Evolutionary conservation across 2,797 vertebrate genomes (phyloP), one percentile per base, ranked within the genome.

Genomic region (Threskiornis aethiopicus): DNA sequence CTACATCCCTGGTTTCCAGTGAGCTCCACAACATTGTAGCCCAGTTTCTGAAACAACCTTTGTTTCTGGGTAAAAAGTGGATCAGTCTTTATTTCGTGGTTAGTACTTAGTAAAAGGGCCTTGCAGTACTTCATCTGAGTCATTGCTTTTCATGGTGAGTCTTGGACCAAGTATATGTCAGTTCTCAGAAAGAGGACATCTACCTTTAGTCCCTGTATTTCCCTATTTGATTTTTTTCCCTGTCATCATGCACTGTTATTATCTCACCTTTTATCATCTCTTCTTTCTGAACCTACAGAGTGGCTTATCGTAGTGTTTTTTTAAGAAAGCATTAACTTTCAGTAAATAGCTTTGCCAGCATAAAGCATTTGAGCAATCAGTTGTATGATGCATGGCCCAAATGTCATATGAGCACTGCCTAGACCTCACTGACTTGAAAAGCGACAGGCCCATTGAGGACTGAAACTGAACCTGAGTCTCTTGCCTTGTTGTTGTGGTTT

Each of bases 381-480:
- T 46, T 55, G 11, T 33, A 11, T 54, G 44, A 37, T 55, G 10
- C 2, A 0, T 77, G n/a, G 19, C n/a, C 22, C 47, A 73, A 39
- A 66, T 3, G 6, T 80, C 20, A 8, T 41, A 41, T 13, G 37
- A 65, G 16, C 14, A 41, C 46, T 51, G 31, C 16, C 39, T 37
- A 51, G 64, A 77, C 37, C 37, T 66, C 39, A n/a, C 6, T 54
- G 58, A 16, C 35, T 37, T 54, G 49, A 47, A 73, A 71, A 86
- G 9, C 0, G 2, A 33, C 28, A 72, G 16, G 26, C 26, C 15
- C 9, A 4, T 10, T 64, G 52, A 67, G 33, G 16, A 19, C 1
- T 66, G 66, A 57, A 51, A 35, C 16, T 39, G 10, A 90, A 57
- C 13, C 28, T 6, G 26, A 61, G 13, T 42, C 8, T 64, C 33